phyloP scores from a whole-genome alignment of 2,888 invertebrate species.

The Homarus gammarus region DNA sequence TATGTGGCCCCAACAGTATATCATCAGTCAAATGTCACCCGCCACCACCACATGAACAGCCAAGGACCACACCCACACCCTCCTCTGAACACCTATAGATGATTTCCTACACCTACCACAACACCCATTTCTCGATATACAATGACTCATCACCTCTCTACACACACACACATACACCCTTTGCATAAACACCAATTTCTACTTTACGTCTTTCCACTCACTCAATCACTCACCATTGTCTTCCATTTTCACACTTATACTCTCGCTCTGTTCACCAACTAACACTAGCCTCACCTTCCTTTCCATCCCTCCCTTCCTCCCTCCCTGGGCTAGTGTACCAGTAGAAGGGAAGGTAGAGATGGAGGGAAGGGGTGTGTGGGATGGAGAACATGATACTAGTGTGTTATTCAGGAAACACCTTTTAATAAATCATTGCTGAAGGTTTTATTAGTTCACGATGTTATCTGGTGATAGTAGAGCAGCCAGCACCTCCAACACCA shows the following conservation, averaged over 20 bases:
- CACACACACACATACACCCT: conserved; percentile 6
- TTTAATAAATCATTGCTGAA: conserved; percentile 50
- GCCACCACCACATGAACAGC: too few species aligned
- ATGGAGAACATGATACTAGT: too few species aligned
- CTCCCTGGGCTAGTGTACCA: too few species aligned
- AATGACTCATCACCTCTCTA: not conserved
- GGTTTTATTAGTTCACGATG: conserved; percentile 55
- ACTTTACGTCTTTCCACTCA: not conserved
- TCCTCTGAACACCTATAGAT: too few species aligned
- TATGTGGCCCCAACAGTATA: conserved; percentile 40
- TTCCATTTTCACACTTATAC: not conserved
- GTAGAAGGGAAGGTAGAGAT: too few species aligned
- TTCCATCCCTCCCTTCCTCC: too few species aligned
- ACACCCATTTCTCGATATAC: not conserved
- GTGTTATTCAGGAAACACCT: conserved; percentile 49
- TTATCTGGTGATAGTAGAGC: conserved; percentile 44
- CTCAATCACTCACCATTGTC: not conserved
- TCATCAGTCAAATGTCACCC: too few species aligned
- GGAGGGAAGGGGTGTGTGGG: too few species aligned
- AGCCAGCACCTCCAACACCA: not conserved
- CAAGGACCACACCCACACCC: too few species aligned
- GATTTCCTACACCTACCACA: too few species aligned
- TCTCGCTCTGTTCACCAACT: not conserved
- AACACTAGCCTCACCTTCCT: too few species aligned
- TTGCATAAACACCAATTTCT: not conserved